These are phyloP conservation scores for Lordiphosa stackelbergi DNA, from an alignment of 1,140 invertebrate genomes.

Conservation along the genomic window DNA sequence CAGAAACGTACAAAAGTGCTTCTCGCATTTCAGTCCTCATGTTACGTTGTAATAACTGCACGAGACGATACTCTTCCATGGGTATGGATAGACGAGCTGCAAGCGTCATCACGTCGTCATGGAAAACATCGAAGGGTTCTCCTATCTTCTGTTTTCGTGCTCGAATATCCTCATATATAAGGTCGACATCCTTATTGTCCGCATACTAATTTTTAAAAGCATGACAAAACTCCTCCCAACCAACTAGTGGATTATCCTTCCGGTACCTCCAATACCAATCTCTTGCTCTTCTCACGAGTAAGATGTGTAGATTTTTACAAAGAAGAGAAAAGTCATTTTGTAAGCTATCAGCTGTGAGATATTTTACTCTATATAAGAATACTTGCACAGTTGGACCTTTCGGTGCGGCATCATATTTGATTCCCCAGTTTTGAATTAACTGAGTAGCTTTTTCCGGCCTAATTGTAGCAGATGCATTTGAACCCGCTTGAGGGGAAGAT, in stretches of 20 bases:
- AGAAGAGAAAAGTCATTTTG: neutral
- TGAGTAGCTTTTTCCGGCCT: no score
- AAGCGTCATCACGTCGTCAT: neutral
- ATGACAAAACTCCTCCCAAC: neutral
- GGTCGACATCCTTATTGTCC: neutral
- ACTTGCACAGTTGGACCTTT: no score
- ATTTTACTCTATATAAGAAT: neutral
- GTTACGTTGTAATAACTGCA: no score
- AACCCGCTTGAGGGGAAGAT: no score
- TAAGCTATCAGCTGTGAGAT: neutral
- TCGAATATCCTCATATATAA: neutral
- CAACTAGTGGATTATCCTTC: neutral
- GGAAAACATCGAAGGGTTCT: neutral
- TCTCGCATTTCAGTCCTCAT: no score
- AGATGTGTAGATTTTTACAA: neutral
- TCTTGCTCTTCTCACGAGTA: neutral
- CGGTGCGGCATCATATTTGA: no score
- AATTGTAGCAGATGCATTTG: no score
- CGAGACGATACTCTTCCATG: no score
- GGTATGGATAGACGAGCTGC: no score
- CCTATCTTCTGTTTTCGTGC: neutral
- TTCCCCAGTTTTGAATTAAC: no score
- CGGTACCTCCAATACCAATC: slow-evolving; percentile 1
- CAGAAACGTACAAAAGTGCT: no score
- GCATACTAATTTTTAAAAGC: neutral